Conservation (phyloP, 2,113 vertebrate species). For the Podocnemis expansa region DNA sequence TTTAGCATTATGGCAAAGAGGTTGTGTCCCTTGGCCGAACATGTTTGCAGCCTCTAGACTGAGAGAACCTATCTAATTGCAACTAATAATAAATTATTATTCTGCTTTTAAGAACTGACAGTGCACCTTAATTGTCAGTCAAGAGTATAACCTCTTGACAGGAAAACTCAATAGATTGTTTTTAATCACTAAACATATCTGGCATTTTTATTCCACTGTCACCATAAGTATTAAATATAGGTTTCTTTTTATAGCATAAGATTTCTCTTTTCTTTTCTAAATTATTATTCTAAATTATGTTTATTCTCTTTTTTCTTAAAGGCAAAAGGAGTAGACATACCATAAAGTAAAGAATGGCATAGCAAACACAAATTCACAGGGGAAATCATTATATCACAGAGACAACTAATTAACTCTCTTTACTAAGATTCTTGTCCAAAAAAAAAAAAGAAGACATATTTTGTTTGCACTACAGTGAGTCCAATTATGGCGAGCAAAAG, state of each 20-base stretch:
- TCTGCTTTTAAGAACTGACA: not conserved
- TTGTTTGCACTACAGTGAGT: not conserved
- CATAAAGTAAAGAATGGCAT: no score
- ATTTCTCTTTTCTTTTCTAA: not conserved
- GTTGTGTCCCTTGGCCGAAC: not conserved
- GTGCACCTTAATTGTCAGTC: not conserved
- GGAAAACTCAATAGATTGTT: not conserved
- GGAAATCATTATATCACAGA: no score
- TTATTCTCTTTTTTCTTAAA: not conserved
- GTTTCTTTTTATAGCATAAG: not conserved
- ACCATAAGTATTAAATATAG: not conserved
- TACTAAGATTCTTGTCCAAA: no score
- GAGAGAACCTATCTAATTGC: not conserved
- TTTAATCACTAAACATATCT: not conserved
- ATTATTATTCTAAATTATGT: no score
- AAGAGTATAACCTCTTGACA: not conserved
- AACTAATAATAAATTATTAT: not conserved
- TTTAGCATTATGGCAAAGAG: not conserved
- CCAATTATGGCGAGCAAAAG: not conserved
- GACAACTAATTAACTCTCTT: no score
- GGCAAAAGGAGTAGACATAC: not conserved
- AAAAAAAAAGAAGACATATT: no score
- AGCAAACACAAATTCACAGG: no score
- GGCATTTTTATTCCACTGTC: not conserved
- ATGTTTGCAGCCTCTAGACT: not conserved